Evolutionary conservation across 1,140 invertebrate genomes (phyloP).

Genomic region (Tenebrio molitor): DNA sequence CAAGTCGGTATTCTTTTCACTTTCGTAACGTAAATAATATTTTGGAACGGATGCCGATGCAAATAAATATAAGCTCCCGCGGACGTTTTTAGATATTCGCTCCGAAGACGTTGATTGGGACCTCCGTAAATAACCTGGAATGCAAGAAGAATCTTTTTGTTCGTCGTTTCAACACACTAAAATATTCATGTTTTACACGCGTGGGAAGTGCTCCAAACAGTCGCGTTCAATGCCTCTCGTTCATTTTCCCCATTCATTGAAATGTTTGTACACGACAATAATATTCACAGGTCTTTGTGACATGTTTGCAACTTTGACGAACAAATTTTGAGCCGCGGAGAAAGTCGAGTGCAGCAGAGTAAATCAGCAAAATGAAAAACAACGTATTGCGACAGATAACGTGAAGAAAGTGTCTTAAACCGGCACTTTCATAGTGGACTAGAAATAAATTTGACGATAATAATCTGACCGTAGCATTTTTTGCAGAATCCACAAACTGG

Average conservation of each 20-base stretch:
- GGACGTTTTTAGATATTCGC: not conserved
- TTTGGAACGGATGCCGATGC: not conserved
- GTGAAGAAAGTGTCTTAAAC: constrained; percentile 21
- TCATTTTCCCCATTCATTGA: constrained; percentile 34
- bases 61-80: not conserved
- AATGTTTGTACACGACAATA: constrained; percentile 13
- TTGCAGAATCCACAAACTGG: constrained; percentile 50
- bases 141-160: constrained; percentile 31
- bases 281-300: constrained; percentile 2
- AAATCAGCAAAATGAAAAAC: constrained; percentile 2
- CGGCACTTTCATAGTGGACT: not conserved
- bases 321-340: not conserved
- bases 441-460: not conserved
- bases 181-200: constrained; percentile 36
- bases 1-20: not conserved
- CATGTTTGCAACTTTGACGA: not conserved
- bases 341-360: constrained; percentile 25
- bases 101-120: not conserved
- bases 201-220: constrained; percentile 32
- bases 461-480: constrained; percentile 6
- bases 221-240: constrained; percentile 26
- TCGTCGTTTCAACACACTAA: constrained; percentile 35
- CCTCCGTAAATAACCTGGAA: constrained; percentile 29
- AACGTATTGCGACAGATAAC: not conserved
- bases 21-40: constrained; percentile 20